Conservation (phyloP, 2,888 invertebrate species). For the Griposia aprilina region DNA sequence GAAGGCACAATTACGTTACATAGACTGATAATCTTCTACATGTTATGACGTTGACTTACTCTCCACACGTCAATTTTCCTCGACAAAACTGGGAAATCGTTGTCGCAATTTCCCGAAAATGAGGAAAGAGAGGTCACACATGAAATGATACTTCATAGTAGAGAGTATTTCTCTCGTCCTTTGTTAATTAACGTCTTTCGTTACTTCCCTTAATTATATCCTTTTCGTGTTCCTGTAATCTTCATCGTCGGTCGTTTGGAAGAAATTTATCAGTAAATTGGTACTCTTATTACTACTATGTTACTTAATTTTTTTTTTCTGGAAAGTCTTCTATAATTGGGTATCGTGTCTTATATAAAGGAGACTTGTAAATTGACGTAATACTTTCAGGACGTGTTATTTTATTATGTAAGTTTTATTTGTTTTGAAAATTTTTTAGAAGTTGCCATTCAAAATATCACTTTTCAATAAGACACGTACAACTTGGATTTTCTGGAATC, state of each 20-base stretch:
- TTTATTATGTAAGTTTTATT: background rate
- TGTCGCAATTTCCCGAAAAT: conserved; percentile 43
- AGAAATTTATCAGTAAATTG: conserved; percentile 56
- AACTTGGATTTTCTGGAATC: background rate
- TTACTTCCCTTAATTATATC: conserved; percentile 39
- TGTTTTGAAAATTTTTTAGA: background rate
- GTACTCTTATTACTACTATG: conserved; percentile 20
- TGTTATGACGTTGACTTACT: conserved; percentile 2
- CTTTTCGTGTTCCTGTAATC: conserved; percentile 38
- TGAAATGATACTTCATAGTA: conserved; percentile 51
- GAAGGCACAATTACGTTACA: background rate
- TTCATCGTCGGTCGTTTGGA: conserved; percentile 19
- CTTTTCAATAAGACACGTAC: background rate
- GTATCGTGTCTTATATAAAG: background rate
- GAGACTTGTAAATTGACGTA: background rate
- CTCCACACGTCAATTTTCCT: conserved; percentile 37
- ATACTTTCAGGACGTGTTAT: background rate
- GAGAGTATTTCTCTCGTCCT: conserved; percentile 14
- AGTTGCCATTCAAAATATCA: background rate
- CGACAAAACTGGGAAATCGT: conserved; percentile 2
- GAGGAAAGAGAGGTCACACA: conserved; percentile 10
- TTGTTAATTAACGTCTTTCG: conserved; percentile 49
- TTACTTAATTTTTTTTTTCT: conserved; percentile 2
- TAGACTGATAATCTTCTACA: conserved; percentile 1
- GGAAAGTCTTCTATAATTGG: background rate